phyloP scores from a whole-genome alignment of 1,140 invertebrate genomes.

The Mya arenaria region DNA sequence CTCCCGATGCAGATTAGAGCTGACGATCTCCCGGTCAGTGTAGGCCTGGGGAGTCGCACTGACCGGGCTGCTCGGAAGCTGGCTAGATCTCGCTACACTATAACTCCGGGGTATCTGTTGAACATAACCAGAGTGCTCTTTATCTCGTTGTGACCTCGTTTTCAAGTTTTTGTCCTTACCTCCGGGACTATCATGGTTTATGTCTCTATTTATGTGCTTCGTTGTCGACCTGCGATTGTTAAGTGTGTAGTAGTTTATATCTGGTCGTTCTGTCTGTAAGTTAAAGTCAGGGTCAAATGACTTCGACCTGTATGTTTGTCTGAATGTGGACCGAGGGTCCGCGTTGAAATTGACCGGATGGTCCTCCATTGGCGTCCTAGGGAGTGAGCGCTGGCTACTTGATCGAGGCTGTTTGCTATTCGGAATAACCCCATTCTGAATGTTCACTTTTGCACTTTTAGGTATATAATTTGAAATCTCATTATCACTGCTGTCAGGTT shows the following conservation, averaged over 20 bases:
- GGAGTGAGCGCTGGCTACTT: not conserved
- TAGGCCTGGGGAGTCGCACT: too few relatives aligned
- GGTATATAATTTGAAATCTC: not conserved
- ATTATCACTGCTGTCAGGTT: not conserved
- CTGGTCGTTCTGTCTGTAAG: too few relatives aligned
- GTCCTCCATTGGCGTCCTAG: slow-evolving; percentile 21
- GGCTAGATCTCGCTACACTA: too few relatives aligned
- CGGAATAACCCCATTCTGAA: not conserved
- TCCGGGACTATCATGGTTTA: too few relatives aligned
- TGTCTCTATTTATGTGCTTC: too few relatives aligned
- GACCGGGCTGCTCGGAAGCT: too few relatives aligned
- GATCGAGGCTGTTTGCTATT: not conserved
- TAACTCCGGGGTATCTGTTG: too few relatives aligned
- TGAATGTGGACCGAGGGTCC: not conserved
- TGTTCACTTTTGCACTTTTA: not conserved
- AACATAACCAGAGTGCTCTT: too few relatives aligned
- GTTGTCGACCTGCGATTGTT: not conserved
- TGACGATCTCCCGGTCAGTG: too few relatives aligned
- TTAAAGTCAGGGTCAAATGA: slow-evolving; percentile 28
- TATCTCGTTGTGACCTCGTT: too few relatives aligned
- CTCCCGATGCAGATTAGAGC: too few relatives aligned
- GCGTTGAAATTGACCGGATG: not conserved
- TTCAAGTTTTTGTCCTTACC: too few relatives aligned
- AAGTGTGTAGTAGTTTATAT: not conserved
- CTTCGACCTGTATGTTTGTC: slow-evolving; percentile 28